Evolutionary conservation across 2,113 vertebrate species (phyloP), one percentile per base, ranked within the genome.

Genomic region (Apus apus): DNA sequence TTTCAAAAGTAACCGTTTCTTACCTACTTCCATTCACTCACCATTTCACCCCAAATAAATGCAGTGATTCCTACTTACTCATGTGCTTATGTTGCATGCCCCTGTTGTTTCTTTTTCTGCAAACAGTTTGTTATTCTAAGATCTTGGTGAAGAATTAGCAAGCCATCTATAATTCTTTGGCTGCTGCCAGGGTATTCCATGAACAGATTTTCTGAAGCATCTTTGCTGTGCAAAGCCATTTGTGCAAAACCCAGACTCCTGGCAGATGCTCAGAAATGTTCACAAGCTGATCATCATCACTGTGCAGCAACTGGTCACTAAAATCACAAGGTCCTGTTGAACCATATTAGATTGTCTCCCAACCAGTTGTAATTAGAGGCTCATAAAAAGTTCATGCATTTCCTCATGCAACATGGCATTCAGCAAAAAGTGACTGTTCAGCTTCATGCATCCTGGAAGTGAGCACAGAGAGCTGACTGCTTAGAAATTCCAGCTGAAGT

Each of bases 131-230:
- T 64, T 90, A 87, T 85, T 94, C 78, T 82, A 71, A 64, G 72
- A 93, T 60, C 60, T 68, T 12, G 8, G 50, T 76, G 46, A 96
- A 93, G 82, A 94, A 88, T 77, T 84, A 74, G 71, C 74, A 85
- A 86, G 72, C 51, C 72, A 74, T 64, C 86, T 64, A 92, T 43
- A 95, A 90, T 38, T 46, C 66, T 56, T 76, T 34, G 38, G 30
- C 78, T 95, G 50, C 90, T 93, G 61, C 60, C 88, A 93, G 76
- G 80, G 30, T 65, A 84, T 81, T 88, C 90, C 80, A 86, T 34
- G 53, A 88, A 84, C 79, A 94, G 68, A 86, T 81, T 93, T 96
- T 86, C 83, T 54, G 29, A 84, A 80, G n/a, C 65, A 86, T 71
- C 68, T 90, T 77, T 74, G 30, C 72, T 61, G 60, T 67, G 72